Evolutionary conservation across 2,888 invertebrate genomes (phyloP), one percentile per base, ranked within the genome.

Genomic region (Tetheella fluctuosa): DNA sequence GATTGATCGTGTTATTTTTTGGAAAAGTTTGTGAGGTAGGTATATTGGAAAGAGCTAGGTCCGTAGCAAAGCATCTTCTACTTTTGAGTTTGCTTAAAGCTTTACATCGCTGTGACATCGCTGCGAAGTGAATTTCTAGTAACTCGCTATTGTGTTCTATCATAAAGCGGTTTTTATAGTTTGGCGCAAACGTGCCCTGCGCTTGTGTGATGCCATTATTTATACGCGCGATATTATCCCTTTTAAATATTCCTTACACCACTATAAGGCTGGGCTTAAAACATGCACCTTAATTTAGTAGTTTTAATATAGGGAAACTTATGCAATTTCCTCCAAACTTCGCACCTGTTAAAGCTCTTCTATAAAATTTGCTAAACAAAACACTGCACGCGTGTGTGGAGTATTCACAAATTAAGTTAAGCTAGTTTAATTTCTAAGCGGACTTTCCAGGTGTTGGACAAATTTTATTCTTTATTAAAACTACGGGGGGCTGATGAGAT

Each of bases 281-380:
- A 74, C 64, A 67, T 60, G 20, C 63, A 62, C 68, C 74, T 69
- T 79, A 81, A 84, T 84, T 83, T 84, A 80, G 73, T 77, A 80
- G 79, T 84, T 84, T 85, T 79, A 79, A 73, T 71, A 76, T 74
- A 80, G 81, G 79, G 76, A 75, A 83, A 79, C 74, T 76, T 69
- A 73, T 80, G 79, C 81, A 83, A 74, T 83, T 83, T 80, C 71
- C 74, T 70, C 76, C 70, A 79, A 84, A 85, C 73, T 81, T 74
- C 73, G 76, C 80, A 79, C 79, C 78, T 79, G 78, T 75, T 81
- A 78, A 48, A 77, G 76, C 76, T 79, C 72, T 68, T 66, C 61
- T 71, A 76, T 80, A 79, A 80, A 83, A 82, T 82, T 84, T 83
- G 81, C 74, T 79, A 76, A 77, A 79, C 79, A 77, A 84, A 83